Conservation (phyloP, 1,140 invertebrate genomes). For the Trichomalopsis sarcophagae region DNA sequence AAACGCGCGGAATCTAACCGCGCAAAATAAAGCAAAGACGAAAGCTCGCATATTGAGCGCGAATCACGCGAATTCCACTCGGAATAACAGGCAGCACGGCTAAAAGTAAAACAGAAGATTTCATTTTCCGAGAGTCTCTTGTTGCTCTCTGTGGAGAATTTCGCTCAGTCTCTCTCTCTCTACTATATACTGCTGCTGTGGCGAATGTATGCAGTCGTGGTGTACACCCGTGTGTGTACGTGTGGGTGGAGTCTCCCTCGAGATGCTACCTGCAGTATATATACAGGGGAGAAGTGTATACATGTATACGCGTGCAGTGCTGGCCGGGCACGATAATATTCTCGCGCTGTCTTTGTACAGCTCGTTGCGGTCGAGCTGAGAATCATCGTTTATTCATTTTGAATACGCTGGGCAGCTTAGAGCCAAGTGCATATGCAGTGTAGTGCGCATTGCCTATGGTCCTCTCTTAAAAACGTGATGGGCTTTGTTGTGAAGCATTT, state of each 20-base stretch:
- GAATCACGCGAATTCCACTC: slow-evolving; percentile 19
- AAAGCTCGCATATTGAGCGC: no score
- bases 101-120: slow-evolving; percentile 22
- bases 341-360: background rate
- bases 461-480: no score
- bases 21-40: no score
- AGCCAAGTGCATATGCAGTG: background rate
- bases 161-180: background rate
- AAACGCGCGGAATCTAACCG: background rate
- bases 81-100: slow-evolving; percentile 4
- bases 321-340: background rate
- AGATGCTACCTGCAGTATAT: background rate
- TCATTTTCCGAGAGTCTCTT: background rate
- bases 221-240: background rate
- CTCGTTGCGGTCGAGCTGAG: background rate
- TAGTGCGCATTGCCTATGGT: no score
- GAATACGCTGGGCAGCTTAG: background rate
- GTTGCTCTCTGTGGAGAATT: background rate
- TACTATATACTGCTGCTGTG: no score
- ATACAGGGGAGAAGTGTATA: background rate
- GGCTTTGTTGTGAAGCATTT: no score
- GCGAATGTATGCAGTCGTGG: background rate
- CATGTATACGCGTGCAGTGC: background rate
- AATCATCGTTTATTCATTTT: slow-evolving; percentile 1
- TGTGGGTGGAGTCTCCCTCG: background rate